Evolutionary conservation across 2,797 vertebrate genomes (phyloP), one percentile per base, ranked within the genome.

Genomic region (Amphiprion clarkii): DNA sequence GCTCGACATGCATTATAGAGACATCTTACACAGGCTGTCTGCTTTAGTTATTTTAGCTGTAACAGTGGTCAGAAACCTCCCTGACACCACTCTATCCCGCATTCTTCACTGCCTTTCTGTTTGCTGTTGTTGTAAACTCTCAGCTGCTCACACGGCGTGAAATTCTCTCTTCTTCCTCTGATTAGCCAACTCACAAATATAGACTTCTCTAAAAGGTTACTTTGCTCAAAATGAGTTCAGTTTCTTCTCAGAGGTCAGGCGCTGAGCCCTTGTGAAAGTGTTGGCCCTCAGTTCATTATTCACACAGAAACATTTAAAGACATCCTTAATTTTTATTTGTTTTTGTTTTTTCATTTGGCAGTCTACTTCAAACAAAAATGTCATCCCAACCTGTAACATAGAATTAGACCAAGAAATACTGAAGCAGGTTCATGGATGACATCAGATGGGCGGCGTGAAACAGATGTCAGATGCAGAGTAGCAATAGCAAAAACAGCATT

Each of bases 51-150:
- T 49, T 44, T 60, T 3, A 16, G 7, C n/a, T 64, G 14, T 25
- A 7, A 3, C 12, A 27, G 25, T 39, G 16, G 11, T 65, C 25
- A 66, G 63, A 71, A 49, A 17, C 21, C 53, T 27, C 13, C 29
- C 2, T 39, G 11, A 49, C 9, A 42, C 27, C 23, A 23, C 19
- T 39, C 29, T 40, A 0, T 12, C 3, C 25, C 52, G 1, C 23
- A 2, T 48, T 55, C 31, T 67, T 13, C 39, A 3, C 53, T 39
- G 56, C 39, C 2, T 27, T 1, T 78, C 25, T 29, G n/a, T 51
- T 68, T 71, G 57, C 60, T 61, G 16, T 33, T 42, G 16, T 55
- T 62, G 53, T 44, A 23, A 76, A 55, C 46, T 51, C 39, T 69
- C 58, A 31, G 70, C 58, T 76, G 39, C 65, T 6, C 63, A 57